phyloP scores from a whole-genome alignment of 30 jellyfish, hydroid and myxozoan genomes.

The Aurelia sp. region DNA sequence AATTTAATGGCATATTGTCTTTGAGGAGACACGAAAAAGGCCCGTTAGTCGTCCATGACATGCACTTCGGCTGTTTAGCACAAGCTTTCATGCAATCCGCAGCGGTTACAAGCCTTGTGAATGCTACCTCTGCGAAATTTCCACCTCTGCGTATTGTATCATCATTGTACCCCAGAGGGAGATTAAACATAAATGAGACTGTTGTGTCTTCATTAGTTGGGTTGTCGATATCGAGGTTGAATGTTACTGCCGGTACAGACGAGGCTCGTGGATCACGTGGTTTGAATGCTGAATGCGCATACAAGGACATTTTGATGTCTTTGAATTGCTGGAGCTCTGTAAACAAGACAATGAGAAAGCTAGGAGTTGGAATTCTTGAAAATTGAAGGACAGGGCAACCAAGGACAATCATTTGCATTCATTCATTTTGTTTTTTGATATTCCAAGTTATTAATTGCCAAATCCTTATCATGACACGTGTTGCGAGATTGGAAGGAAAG shows the following conservation, averaged over 20 bases:
- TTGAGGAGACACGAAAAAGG: slow-evolving; percentile 96
- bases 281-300: slow-evolving; percentile 88
- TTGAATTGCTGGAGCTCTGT: slow-evolving; percentile 71
- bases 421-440: too few species aligned
- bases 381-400: too few species aligned
- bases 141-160: slow-evolving; percentile 97
- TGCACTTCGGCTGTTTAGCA: slow-evolving; percentile 86
- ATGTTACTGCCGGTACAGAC: slow-evolving; percentile 91
- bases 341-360: not conserved
- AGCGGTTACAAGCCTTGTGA: slow-evolving; percentile 88
- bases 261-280: slow-evolving; percentile 95
- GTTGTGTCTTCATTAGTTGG: slow-evolving; percentile 83
- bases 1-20: slow-evolving; percentile 93
- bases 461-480: too few species aligned
- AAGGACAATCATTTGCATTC: too few species aligned
- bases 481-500: too few species aligned
- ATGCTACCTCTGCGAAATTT: slow-evolving; percentile 88
- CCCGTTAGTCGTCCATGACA: slow-evolving; percentile 99
- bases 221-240: slow-evolving; percentile 81
- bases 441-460: too few species aligned
- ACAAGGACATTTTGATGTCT: slow-evolving; percentile 71
- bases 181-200: slow-evolving; percentile 84
- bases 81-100: slow-evolving; percentile 98
- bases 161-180: slow-evolving; percentile 95
- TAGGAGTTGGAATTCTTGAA: not conserved